A percentile compares a stretch with the other conserved stretches of the same genome.
Conservation (phyloP, 2,888 invertebrate species). For the Platypus cylindrus region DNA sequence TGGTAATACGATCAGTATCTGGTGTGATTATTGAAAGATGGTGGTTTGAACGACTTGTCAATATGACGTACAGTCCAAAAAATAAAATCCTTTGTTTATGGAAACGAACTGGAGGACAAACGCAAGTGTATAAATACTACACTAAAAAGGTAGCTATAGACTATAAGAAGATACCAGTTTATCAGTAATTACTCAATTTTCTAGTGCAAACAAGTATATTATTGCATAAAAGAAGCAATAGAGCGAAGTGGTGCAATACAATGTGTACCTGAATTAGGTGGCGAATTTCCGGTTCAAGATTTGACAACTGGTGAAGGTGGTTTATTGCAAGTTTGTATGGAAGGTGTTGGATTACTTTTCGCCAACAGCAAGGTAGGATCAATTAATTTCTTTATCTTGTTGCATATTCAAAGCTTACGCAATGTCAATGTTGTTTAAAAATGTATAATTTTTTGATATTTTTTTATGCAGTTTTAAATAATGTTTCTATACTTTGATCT, state of each 20-base stretch:
- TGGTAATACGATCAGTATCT: constrained; percentile 67
- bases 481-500: no score
- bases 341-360: constrained; percentile 97
- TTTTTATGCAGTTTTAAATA: no score
- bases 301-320: constrained; percentile 95
- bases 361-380: constrained; percentile 92
- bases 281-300: constrained; percentile 98
- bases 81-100: constrained; percentile 95
- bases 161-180: no score
- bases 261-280: constrained; percentile 65
- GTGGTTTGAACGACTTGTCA: constrained; percentile 98
- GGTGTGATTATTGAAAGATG: constrained; percentile 87
- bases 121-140: constrained; percentile 94
- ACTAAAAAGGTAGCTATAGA: constrained; percentile 86
- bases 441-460: no score
- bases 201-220: constrained; percentile 95
- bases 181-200: no score
- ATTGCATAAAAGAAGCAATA: constrained; percentile 98
- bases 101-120: constrained; percentile 89
- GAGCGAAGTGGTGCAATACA: constrained; percentile 67
- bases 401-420: no score
- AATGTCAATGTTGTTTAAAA: no score
- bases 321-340: constrained; percentile 96
- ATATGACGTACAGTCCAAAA: constrained; percentile 99
- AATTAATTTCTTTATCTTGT: background rate